These are phyloP conservation scores for Andrena minutula DNA, from an alignment of 2,888 invertebrate species.

Conservation along the genomic window DNA sequence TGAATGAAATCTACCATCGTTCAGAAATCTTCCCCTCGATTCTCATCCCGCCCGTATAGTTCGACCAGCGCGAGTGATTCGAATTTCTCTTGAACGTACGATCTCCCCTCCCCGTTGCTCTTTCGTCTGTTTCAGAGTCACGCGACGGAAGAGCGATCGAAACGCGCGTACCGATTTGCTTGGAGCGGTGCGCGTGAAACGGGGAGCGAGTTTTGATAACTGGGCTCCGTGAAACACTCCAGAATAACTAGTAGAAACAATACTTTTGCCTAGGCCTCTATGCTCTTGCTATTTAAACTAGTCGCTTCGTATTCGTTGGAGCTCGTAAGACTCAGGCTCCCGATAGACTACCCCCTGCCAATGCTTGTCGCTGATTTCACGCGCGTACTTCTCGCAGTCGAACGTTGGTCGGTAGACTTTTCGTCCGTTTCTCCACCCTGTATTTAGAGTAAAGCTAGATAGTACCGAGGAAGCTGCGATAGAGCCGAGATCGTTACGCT, in stretches of 20 bases:
- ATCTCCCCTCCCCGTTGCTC: slow-evolving; percentile 20
- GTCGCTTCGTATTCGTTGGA: slow-evolving; percentile 21
- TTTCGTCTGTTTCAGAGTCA: slow-evolving; percentile 25
- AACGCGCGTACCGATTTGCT: slow-evolving; percentile 26
- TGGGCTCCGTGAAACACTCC: background rate
- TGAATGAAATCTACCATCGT: background rate
- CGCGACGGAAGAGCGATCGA: slow-evolving; percentile 24
- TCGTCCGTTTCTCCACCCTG: background rate
- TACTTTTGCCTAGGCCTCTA: background rate
- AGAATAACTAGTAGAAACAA: slow-evolving; percentile 2
- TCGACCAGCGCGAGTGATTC: background rate
- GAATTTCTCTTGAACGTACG: slow-evolving; percentile 16
- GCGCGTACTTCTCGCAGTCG: slow-evolving; percentile 8
- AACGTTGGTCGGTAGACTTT: slow-evolving; percentile 9
- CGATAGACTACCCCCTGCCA: background rate
- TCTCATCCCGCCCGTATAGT: slow-evolving; percentile 1
- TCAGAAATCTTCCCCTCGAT: background rate
- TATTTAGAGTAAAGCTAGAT: slow-evolving; percentile 19
- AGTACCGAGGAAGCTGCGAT: slow-evolving; percentile 34
- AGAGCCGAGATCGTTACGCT: slow-evolving; percentile 36
- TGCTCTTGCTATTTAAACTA: slow-evolving; percentile 13
- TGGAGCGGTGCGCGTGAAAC: slow-evolving; percentile 16
- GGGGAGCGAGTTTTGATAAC: slow-evolving; percentile 15
- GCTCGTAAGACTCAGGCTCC: background rate
- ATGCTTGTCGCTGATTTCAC: slow-evolving; percentile 7